Evolutionary conservation across 2,888 invertebrate genomes (phyloP), one percentile per base, ranked within the genome.

Genomic region (Plagiodera versicolora): DNA sequence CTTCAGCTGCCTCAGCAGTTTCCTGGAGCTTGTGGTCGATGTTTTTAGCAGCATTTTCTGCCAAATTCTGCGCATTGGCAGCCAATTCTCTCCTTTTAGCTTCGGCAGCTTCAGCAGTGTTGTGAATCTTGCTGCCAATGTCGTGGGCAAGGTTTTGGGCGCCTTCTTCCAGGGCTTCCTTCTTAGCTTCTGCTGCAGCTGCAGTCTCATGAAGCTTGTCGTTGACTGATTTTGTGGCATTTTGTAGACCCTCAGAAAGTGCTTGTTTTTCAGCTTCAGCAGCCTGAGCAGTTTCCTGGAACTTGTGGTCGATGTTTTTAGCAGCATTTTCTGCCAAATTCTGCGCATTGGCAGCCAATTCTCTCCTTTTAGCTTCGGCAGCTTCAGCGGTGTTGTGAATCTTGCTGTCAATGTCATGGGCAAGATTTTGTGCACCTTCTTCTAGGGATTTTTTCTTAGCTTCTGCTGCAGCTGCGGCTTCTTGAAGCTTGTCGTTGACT

Each of bases 11-110:
- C 18, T 64, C 46, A 2, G 65, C 60, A 39, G 61, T 20, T 46
- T 65, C 61, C 60, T 62, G 56, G 1, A 88, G 77, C 79, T 87
- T 88, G 65, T 83, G 75, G 74, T 87, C 87, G 49, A 86, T 83
- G 11, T 83, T 81, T 24, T 35, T 53, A 35, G 65, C 64, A 5
- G 61, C 63, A 19, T 70, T 61, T 2, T 57, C 63, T 6, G 65
- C 61, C 47, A 3, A 73, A 78, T 57, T 79, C 75, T 2, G 78
- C 32, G 39, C 32, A 72, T 78, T 78, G 35, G 74, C 72, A 45
- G 78, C 76, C 32, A 80, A 83, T 81, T 80, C 56, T 24, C 85
- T 84, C 69, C 86, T 76, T 53, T 84, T 84, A 65, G 83, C 82
- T 55, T 65, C 65, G 6, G 79, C 78, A 5, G 71, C 66, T 10